Conservation (phyloP, 2,888 invertebrate species). For the Tiliacea aurago region DNA sequence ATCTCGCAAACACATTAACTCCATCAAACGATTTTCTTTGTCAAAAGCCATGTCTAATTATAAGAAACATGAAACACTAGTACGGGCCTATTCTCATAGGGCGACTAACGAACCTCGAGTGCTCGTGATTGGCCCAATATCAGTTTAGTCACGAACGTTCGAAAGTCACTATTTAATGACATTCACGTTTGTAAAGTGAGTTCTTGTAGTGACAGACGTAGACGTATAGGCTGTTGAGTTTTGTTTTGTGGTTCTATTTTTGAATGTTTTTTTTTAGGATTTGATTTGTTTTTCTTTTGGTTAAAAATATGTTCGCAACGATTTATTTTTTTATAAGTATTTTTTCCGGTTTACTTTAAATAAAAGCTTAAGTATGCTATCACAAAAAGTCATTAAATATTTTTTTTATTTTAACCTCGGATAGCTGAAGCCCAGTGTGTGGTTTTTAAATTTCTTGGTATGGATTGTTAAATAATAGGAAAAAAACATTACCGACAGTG, state of each 20-base stretch:
- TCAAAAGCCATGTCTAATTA: constrained; percentile 64
- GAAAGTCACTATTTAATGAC: constrained; percentile 77
- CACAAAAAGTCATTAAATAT: too few species aligned
- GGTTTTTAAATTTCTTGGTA: too few species aligned
- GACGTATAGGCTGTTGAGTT: constrained; percentile 52
- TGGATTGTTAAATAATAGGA: too few species aligned
- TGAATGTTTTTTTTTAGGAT: neutral
- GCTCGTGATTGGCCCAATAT: constrained; percentile 78
- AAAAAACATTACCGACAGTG: too few species aligned
- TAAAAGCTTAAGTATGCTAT: too few species aligned
- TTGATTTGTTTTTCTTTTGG: neutral
- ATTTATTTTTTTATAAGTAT: neutral
- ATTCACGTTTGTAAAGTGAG: constrained; percentile 69
- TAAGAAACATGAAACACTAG: constrained; percentile 68
- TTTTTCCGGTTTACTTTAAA: too few species aligned
- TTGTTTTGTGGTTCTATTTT: constrained; percentile 7
- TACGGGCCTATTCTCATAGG: constrained; percentile 63
- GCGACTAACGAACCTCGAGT: constrained; percentile 73
- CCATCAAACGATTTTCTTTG: constrained; percentile 48
- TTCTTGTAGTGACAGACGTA: constrained; percentile 61
- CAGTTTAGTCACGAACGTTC: constrained; percentile 78
- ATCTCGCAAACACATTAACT: constrained; percentile 30
- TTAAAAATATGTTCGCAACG: neutral
- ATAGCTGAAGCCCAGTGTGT: too few species aligned
- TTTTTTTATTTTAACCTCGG: too few species aligned